Conservation (phyloP, 1,140 invertebrate species). For the Procambarus clarkii region DNA sequence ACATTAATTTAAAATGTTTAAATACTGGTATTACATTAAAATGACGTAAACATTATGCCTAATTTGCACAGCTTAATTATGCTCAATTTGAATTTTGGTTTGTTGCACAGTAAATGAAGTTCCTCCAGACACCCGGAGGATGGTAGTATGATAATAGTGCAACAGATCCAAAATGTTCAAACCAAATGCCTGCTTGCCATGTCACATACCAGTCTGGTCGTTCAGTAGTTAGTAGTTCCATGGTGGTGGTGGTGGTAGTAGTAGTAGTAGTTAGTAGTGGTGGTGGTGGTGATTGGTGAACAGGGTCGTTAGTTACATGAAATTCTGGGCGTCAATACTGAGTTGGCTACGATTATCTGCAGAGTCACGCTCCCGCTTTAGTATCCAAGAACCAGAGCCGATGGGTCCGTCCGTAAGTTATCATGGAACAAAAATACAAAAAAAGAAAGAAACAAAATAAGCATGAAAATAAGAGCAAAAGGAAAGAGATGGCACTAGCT, state of each 20-base stretch:
- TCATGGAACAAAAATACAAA: slow-evolving; percentile 61
- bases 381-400: slow-evolving; percentile 41
- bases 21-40: neutral
- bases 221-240: slow-evolving; percentile 64
- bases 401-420: slow-evolving; percentile 53
- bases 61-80: neutral
- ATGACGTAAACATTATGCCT: neutral
- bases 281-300: slow-evolving; percentile 56
- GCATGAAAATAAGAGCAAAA: slow-evolving; percentile 51
- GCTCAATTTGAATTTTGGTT: neutral
- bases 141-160: neutral
- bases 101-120: neutral
- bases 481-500: slow-evolving; percentile 37
- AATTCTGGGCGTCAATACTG: slow-evolving; percentile 69
- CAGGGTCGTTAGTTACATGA: slow-evolving; percentile 67
- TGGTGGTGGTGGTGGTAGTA: slow-evolving; percentile 53
- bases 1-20: neutral
- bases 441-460: slow-evolving; percentile 67
- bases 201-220: slow-evolving; percentile 69
- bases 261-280: slow-evolving; percentile 44
- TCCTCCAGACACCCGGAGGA: neutral
- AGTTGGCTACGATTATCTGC: slow-evolving; percentile 63
- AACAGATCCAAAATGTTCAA: slow-evolving; percentile 22
- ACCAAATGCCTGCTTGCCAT: slow-evolving; percentile 61
- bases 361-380: slow-evolving; percentile 62